phyloP scores from a whole-genome alignment of 2,888 invertebrate genomes.

The Cryptophagus acutangulus region DNA sequence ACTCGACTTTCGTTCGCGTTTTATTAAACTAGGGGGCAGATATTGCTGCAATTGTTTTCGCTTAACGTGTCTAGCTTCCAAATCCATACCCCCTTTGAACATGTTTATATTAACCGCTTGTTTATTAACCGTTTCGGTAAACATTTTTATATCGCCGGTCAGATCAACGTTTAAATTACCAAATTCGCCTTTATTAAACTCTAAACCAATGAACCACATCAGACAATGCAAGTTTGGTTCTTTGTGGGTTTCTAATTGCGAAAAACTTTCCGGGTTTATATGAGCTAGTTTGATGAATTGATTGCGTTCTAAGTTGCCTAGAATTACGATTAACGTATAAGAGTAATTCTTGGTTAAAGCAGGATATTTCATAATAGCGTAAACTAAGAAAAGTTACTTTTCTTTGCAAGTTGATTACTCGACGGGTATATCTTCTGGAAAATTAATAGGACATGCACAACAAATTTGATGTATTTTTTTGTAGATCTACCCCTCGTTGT shows the following conservation, averaged over 20 bases:
- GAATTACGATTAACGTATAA: no score
- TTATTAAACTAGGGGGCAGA: conserved; percentile 63
- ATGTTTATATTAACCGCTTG: conserved; percentile 68
- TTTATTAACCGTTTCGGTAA: conserved; percentile 80
- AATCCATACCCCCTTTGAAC: conserved; percentile 69
- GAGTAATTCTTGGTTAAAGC: no score
- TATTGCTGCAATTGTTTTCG: conserved; percentile 71
- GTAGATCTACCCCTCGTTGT: no score
- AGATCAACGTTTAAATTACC: conserved; percentile 82
- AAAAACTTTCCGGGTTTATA: conserved; percentile 88
- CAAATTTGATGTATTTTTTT: no score
- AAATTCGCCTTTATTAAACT: conserved; percentile 76
- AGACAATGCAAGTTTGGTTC: conserved; percentile 63
- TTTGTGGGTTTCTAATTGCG: conserved; percentile 47
- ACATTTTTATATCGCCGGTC: conserved; percentile 86
- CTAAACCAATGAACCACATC: conserved; percentile 97
- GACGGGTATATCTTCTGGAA: no score
- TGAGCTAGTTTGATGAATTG: conserved; percentile 88
- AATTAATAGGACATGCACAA: no score
- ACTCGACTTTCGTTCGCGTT: conserved; percentile 66
- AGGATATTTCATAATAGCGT: no score
- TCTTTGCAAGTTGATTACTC: no score
- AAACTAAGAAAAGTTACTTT: no score
- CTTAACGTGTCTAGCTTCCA: conserved; percentile 84
- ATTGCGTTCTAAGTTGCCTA: conserved; percentile 84